Evolutionary conservation across 1,140 invertebrate species (phyloP).

Genomic region (Euglossa dilemma): DNA sequence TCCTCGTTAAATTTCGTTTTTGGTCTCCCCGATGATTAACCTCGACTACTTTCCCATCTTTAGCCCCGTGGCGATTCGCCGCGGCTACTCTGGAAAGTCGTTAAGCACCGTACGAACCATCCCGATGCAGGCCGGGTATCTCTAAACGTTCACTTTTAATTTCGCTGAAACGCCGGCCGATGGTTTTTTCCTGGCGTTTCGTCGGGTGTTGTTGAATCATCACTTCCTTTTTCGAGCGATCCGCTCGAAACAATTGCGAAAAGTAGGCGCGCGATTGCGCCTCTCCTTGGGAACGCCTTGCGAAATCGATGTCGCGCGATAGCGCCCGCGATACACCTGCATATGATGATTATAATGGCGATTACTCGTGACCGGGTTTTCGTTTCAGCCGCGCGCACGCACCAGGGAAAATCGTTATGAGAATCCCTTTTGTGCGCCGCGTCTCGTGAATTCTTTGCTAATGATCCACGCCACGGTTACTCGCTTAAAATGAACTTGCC

Average conservation of each 20-base stretch:
- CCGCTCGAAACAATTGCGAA: conserved; percentile 57
- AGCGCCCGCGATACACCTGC: conserved; percentile 68
- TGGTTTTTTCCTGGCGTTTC: not conserved
- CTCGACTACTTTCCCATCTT: no score
- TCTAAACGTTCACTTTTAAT: not conserved
- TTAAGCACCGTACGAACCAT: no score
- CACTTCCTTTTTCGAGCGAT: conserved; percentile 48
- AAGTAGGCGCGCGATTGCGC: conserved; percentile 59
- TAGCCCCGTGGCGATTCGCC: no score
- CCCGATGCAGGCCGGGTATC: no score
- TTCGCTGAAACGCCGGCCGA: not conserved
- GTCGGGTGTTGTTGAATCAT: conserved; percentile 38
- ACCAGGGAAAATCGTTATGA: conserved; percentile 61
- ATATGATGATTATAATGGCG: conserved; percentile 67
- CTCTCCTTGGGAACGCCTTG: conserved; percentile 76
- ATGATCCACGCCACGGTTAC: conserved; percentile 12
- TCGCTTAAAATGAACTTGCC: not conserved
- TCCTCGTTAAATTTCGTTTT: no score
- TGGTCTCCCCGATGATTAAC: no score
- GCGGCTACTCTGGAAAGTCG: no score
- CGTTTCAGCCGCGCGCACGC: conserved; percentile 58
- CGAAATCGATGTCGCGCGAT: conserved; percentile 79
- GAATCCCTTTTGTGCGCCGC: conserved; percentile 29
- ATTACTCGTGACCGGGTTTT: conserved; percentile 68
- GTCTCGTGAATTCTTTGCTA: conserved; percentile 57